Evolutionary conservation across 2,797 vertebrate genomes (phyloP).

Genomic region (Delichon dasypus): DNA sequence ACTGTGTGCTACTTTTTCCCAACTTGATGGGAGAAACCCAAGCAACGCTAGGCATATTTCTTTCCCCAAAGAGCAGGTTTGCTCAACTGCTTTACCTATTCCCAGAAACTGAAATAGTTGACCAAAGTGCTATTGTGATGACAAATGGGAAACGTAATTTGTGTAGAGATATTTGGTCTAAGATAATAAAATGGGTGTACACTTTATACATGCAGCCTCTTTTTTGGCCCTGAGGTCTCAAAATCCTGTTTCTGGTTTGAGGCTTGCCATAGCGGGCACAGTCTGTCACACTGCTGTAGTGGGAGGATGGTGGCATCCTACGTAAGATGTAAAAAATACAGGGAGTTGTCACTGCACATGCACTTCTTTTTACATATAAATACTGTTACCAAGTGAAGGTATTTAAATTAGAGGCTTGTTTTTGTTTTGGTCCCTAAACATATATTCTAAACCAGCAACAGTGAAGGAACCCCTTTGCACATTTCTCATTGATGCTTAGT

Average conservation of each 20-base stretch:
- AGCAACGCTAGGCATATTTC: neutral
- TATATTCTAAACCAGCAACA: neutral
- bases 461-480: neutral
- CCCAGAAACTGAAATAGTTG: neutral
- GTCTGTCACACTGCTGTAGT: rapidly evolving
- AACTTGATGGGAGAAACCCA: neutral
- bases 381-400: neutral
- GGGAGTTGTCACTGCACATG: neutral
- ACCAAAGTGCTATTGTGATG: neutral
- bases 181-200: neutral
- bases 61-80: neutral
- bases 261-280: neutral
- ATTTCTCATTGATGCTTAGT: neutral
- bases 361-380: neutral
- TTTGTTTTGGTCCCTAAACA: neutral
- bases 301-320: neutral
- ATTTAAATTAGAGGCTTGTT: neutral
- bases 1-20: rapidly evolving
- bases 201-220: neutral
- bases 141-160: rapidly evolving
- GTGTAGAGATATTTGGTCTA: neutral
- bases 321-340: neutral
- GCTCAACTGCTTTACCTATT: neutral
- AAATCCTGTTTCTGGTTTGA: neutral
- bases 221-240: neutral